phyloP scores from a whole-genome alignment of 2,113 vertebrate genomes.

The Phainopepla nitens region DNA sequence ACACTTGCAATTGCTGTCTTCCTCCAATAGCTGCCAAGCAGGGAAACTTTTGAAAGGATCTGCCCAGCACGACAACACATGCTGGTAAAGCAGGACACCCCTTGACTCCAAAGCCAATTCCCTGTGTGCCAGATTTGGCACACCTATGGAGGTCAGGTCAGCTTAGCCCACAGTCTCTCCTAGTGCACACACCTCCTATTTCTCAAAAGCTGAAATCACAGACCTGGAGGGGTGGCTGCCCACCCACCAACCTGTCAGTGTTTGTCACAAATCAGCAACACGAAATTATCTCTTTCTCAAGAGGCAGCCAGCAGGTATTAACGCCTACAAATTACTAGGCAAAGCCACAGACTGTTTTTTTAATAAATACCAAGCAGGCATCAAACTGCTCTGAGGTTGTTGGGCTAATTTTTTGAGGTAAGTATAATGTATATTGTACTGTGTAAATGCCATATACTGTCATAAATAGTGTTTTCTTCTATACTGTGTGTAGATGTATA shows the following conservation, averaged over 20 bases:
- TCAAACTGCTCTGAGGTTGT: not conserved
- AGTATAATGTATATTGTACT: not conserved
- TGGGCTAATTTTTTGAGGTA: not conserved
- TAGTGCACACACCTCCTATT: not conserved
- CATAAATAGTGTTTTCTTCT: not conserved
- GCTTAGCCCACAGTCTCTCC: not conserved
- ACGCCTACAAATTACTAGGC: not conserved
- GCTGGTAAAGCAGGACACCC: not conserved
- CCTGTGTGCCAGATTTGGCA: not conserved
- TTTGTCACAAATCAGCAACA: not conserved
- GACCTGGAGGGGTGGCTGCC: not conserved
- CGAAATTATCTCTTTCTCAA: not conserved
- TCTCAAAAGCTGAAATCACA: not conserved
- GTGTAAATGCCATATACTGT: not conserved
- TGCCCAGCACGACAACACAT: not conserved
- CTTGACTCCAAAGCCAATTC: not conserved
- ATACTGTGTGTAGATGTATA: not conserved
- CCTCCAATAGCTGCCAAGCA: not conserved
- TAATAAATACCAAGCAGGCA: not conserved
- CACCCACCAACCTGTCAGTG: not conserved
- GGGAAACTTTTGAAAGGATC: not conserved
- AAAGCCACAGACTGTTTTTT: not conserved
- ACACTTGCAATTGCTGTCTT: not conserved
- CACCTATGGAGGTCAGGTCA: not conserved
- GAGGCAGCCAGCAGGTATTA: not conserved